These are phyloP conservation scores for Polypterus senegalus DNA, from an alignment of 2,113 vertebrate genomes.

Conservation along the genomic window DNA sequence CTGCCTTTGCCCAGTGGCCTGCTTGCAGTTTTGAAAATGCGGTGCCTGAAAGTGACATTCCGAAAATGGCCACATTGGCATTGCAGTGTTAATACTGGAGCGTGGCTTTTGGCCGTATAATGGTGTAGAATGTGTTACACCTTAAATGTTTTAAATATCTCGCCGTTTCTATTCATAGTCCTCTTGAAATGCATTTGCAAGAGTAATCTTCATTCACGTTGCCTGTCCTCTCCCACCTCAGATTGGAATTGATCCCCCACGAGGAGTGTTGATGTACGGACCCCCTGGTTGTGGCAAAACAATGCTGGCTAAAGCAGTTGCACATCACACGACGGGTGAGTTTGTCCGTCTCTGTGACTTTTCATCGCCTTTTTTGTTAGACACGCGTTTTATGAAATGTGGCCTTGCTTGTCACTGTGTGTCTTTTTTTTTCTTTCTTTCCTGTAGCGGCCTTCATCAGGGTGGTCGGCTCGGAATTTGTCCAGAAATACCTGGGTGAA, in stretches of 20 bases:
- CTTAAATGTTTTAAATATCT: no score
- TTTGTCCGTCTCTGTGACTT: background rate
- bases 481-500: constrained; percentile 90
- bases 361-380: background rate
- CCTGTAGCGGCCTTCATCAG: constrained; percentile 80
- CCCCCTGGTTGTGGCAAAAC: constrained; percentile 89
- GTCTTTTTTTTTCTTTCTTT: background rate
- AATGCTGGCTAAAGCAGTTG: constrained; percentile 89
- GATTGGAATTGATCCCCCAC: constrained; percentile 87
- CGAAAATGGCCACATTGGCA: no score
- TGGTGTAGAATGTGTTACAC: no score
- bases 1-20: no score
- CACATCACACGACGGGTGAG: constrained; percentile 84
- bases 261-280: constrained; percentile 87
- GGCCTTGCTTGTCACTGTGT: background rate
- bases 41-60: no score
- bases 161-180: no score
- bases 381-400: background rate
- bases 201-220: no score
- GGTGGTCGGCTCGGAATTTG: constrained; percentile 87
- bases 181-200: no score
- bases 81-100: no score
- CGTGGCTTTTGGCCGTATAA: no score
- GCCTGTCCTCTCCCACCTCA: constrained; percentile 23
- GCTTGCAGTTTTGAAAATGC: no score